Evolutionary conservation across 1,140 invertebrate species (phyloP).

Genomic region (Meloidogyne hapla): DNA sequence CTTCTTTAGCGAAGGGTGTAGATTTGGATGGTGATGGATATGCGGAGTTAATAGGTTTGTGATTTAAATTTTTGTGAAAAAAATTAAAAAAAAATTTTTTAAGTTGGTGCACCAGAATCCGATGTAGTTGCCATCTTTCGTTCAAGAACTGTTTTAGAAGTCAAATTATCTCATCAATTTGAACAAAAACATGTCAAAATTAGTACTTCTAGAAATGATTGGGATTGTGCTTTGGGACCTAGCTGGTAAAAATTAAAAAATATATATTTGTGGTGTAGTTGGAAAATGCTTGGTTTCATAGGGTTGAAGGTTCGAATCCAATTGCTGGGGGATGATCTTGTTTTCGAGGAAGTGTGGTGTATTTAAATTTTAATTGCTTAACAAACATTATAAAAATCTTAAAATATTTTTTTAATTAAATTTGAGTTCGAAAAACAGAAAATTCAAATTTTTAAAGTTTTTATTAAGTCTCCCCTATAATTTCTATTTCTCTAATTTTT

Average conservation of each 20-base stretch:
- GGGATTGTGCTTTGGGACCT: background rate
- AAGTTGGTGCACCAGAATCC: slow-evolving; percentile 79
- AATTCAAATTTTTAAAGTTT: too few species aligned
- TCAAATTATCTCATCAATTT: slow-evolving; percentile 41
- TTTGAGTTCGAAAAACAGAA: too few species aligned
- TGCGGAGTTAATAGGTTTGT: slow-evolving; percentile 75
- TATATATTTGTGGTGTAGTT: too few species aligned
- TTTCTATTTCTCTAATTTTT: background rate
- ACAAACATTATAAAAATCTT: too few species aligned
- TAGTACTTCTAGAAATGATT: slow-evolving; percentile 9
- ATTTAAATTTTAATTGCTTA: too few species aligned
- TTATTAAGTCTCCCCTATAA: too few species aligned
- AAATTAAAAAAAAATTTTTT: background rate
- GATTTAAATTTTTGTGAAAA: background rate
- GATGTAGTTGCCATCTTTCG: slow-evolving; percentile 70
- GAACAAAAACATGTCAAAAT: slow-evolving; percentile 52
- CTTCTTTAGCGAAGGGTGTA: slow-evolving; percentile 81
- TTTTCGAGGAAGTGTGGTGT: too few species aligned
- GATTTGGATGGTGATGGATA: slow-evolving; percentile 89
- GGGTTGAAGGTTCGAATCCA: too few species aligned
- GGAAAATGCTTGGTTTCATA: too few species aligned
- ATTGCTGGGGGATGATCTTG: too few species aligned
- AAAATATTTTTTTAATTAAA: too few species aligned
- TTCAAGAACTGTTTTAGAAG: slow-evolving; percentile 51
- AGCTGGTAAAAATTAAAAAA: background rate